These are phyloP conservation scores for Icerya purchasi DNA, from an alignment of 2,888 invertebrate genomes.

Conservation along the genomic window DNA sequence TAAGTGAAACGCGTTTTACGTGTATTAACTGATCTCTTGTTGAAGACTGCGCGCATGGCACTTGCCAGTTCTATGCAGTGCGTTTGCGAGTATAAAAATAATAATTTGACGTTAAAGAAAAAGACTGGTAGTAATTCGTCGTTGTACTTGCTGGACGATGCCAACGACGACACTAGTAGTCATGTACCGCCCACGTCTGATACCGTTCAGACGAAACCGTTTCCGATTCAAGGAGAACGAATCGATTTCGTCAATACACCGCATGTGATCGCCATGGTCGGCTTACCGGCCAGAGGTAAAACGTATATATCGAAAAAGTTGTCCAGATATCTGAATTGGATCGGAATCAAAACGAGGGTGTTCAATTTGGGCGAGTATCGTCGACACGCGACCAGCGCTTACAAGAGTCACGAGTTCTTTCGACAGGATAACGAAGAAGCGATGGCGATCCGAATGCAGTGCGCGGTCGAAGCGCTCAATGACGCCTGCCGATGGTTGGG, in stretches of 20 bases:
- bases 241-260: slow-evolving; percentile 81
- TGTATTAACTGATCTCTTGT: no score
- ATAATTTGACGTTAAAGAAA: not conserved
- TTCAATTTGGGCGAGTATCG: slow-evolving; percentile 98
- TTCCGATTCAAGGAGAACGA: slow-evolving; percentile 69
- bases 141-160: not conserved
- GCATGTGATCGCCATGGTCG: slow-evolving; percentile 97
- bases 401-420: slow-evolving; percentile 93
- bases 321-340: slow-evolving; percentile 96
- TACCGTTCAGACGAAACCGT: slow-evolving; percentile 72
- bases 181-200: slow-evolving; percentile 33
- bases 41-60: no score
- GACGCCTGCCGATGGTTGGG: slow-evolving; percentile 81
- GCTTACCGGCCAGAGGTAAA: slow-evolving; percentile 92
- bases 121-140: not conserved
- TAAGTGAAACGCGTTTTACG: no score
- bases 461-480: slow-evolving; percentile 78
- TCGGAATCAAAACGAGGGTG: slow-evolving; percentile 92
- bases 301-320: slow-evolving; percentile 98
- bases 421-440: slow-evolving; percentile 85
- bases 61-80: not conserved
- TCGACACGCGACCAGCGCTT: slow-evolving; percentile 78
- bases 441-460: slow-evolving; percentile 82
- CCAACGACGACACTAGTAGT: not conserved
- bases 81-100: slow-evolving; percentile 2